These are phyloP conservation scores for Alca torda DNA, from an alignment of 2,797 vertebrate genomes.

Conservation along the genomic window DNA sequence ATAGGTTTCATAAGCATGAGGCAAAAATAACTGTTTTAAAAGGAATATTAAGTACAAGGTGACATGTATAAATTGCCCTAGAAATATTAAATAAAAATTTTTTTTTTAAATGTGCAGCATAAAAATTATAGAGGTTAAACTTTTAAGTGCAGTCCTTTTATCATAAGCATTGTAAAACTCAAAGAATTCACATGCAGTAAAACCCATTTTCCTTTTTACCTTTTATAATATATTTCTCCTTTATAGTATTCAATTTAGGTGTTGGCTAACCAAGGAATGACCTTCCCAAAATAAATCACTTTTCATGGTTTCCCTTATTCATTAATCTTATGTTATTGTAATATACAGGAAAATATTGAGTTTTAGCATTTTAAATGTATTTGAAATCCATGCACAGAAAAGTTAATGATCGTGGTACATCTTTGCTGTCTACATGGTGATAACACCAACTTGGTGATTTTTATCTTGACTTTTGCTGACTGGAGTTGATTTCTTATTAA, in stretches of 20 bases:
- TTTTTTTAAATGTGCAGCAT: neutral
- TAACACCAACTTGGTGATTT: constrained; percentile 40
- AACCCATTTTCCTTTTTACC: constrained; percentile 26
- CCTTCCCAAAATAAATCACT: constrained; percentile 51
- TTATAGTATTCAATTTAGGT: constrained; percentile 24
- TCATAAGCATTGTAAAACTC: constrained; percentile 31
- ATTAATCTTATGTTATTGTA: constrained; percentile 32
- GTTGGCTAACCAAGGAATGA: constrained; percentile 13
- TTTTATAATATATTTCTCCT: constrained; percentile 27
- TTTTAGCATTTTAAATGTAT: constrained; percentile 43
- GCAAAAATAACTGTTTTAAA: constrained; percentile 48
- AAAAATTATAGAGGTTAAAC: constrained; percentile 49
- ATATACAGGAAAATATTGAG: neutral
- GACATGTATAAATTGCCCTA: constrained; percentile 31
- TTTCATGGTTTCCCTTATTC: constrained; percentile 25
- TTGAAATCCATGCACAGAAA: constrained; percentile 16
- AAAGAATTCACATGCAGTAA: constrained; percentile 42
- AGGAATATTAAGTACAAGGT: constrained; percentile 33
- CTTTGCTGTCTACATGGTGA: constrained; percentile 13
- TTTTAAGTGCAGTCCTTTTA: constrained; percentile 34
- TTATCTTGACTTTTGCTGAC: constrained; percentile 58
- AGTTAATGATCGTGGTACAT: neutral
- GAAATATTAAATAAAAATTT: constrained; percentile 44
- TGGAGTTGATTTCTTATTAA: constrained; percentile 58
- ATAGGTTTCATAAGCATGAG: neutral